Conservation (phyloP, 2,888 invertebrate genomes). For the Alloplasta piceator region DNA sequence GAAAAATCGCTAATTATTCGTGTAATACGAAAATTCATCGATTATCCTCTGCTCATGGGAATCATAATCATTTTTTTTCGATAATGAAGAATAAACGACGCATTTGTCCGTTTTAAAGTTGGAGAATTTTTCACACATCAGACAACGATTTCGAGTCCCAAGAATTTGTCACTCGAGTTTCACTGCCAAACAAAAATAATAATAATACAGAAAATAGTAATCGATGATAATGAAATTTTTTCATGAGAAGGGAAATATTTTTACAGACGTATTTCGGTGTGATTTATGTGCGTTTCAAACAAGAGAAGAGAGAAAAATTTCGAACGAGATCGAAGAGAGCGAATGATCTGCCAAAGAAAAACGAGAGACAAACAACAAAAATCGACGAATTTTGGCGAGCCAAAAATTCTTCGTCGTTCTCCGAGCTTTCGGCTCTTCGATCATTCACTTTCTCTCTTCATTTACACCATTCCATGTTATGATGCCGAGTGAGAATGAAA, state of each 20-base stretch:
- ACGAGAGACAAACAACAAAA: no score
- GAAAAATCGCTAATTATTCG: no score
- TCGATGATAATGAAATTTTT: constrained; percentile 16
- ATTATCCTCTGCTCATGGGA: no score
- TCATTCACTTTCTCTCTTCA: constrained; percentile 44
- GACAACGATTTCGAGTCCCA: not conserved
- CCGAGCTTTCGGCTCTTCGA: constrained; percentile 45
- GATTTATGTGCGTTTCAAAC: not conserved
- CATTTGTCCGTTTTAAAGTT: no score
- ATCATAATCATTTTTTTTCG: no score
- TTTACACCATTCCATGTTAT: constrained; percentile 64
- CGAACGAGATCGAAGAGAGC: constrained; percentile 27
- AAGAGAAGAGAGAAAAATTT: constrained; percentile 21
- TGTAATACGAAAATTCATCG: no score
- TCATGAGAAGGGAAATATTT: constrained; percentile 10
- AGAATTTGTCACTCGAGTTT: constrained; percentile 2
- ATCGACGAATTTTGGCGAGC: not conserved
- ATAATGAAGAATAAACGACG: no score
- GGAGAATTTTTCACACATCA: no score
- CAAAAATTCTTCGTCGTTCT: not conserved
- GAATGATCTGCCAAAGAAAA: constrained; percentile 76
- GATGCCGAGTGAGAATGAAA: constrained; percentile 53
- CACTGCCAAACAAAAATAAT: constrained; percentile 24
- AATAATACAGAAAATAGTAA: not conserved
- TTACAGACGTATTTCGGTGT: no score